Base-by-base conservation (phyloP, 2,888 invertebrate genomes). In the Nematopogon swammerdamellus region DNA sequence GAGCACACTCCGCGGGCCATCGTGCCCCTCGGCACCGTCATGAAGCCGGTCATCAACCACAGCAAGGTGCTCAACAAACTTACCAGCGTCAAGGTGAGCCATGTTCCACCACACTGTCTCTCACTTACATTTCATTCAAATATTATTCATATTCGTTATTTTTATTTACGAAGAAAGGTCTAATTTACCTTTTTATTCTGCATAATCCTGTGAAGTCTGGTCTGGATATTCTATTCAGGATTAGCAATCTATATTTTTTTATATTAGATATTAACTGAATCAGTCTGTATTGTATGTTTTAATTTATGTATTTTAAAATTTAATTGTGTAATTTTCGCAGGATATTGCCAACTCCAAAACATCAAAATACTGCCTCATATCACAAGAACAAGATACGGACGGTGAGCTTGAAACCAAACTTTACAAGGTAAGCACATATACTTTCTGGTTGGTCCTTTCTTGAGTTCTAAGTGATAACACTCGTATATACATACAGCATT, bases 371-470 rank as follows among this genome's bases (percentile, higher is more conserved):
- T 92, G 96, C 56, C 81, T 99, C 0, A 88, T 95, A 17, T 90
- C 95, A 0, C 97, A 98, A 70, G 92, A 93, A 59, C 88, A 92
- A 18, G 96, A 96, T 64, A 88, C 90, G 0, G 92, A 91, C 58
- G 98, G 98, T 0, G 95, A 95, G 62, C 74, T 98, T 2, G 95
- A 95, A 68, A 98, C 97, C 0, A 92, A 92, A 60, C 65, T 97
- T 16, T 94, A 92, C 64, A 98, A 96, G 82, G 88, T 87, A 60
- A 55, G 50, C n/a, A 44, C 17, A 11, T n/a, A n/a, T n/a, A n/a
- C n/a, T n/a, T n/a, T n/a, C n/a, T n/a, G n/a, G n/a, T n/a, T n/a
- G n/a, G n/a, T n/a, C n/a, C n/a, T n/a, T n/a, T n/a, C n/a, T n/a
- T n/a, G n/a, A n/a, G n/a, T n/a, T n/a, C n/a, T n/a, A n/a, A n/a